Base-by-base conservation (phyloP, 1,140 invertebrate species). In the Paracyclopina nana region DNA sequence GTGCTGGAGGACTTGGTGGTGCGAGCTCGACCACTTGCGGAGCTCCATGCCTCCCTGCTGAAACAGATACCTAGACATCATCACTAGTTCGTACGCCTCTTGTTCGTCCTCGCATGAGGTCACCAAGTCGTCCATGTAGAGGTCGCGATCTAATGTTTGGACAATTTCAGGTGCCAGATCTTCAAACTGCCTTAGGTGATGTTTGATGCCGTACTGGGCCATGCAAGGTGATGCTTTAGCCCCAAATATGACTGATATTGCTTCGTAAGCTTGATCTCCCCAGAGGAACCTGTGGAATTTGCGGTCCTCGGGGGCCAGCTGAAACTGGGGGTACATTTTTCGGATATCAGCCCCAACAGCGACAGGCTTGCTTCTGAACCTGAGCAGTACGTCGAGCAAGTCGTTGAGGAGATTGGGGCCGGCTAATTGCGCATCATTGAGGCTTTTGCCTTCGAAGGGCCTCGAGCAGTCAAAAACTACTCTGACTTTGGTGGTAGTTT, bases 71-170 rank as follows among this genome's bases (percentile, higher is more conserved):
- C 30, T 54, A 1, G 52, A 52, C 4, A 53, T 41, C 1, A 22
- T 34, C 0, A 38, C 28, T 3, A 40, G 1, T 8, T 42, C 16
- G n/a, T 26, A 25, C 1, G 57, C 57, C 29, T 57, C 55, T 9
- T 46, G 24, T 42, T 51, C 53, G 6, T 44, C 52, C 5, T 53
- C 31, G 9, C 26, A 27, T 0, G 38, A 46, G 9, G 55, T 49
- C 0, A 57, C 9, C 5, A 29, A 57, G 25, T 58, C 55, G 44
- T 58, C 57, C 0, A 58, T 50, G 44, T 58, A 58, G 14, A 58
- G 51, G 8, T 50, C 48, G 4, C 30, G 8, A 0, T 46, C 8
- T 1, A 58, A 43, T 12, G 28, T 27, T 11, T 24, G 11, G 0
- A 12, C 38, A 1, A 43, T 44, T 5, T 16, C 30, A 6, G 53